phyloP scores from a whole-genome alignment of 1,140 invertebrate genomes.

The Liolophura sinensis region DNA sequence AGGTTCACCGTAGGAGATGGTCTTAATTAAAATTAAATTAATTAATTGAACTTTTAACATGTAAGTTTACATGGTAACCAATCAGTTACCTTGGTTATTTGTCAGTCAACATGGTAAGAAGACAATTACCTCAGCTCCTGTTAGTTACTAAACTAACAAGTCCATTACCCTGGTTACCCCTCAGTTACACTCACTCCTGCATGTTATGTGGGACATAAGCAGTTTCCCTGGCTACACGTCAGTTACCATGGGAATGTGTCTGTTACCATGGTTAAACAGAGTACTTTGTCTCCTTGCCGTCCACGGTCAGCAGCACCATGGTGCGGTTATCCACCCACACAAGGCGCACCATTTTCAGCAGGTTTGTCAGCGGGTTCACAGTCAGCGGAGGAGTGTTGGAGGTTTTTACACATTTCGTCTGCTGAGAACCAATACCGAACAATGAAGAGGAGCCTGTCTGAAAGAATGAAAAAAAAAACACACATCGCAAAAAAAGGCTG shows the following conservation, averaged over 20 bases:
- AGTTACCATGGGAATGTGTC: background rate
- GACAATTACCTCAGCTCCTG: background rate
- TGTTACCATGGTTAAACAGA: constrained; percentile 21
- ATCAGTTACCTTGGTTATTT: too few relatives aligned
- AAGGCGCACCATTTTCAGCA: constrained; percentile 49
- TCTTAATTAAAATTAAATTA: too few relatives aligned
- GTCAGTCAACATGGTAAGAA: background rate
- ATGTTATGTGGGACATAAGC: background rate
- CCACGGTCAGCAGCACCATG: constrained; percentile 47
- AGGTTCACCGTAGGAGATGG: too few relatives aligned
- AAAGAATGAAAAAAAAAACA: too few relatives aligned
- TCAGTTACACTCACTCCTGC: constrained; percentile 20
- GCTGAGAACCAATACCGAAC: constrained; percentile 54
- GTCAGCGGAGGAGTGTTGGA: constrained; percentile 37
- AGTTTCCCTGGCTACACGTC: background rate
- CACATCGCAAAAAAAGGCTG: too few relatives aligned
- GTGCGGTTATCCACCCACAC: constrained; percentile 50
- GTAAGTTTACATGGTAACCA: too few relatives aligned
- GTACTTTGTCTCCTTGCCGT: constrained; percentile 51
- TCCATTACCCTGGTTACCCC: constrained; percentile 23
- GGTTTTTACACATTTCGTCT: constrained; percentile 53
- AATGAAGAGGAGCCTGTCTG: constrained; percentile 58
- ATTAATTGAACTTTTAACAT: too few relatives aligned
- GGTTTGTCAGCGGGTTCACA: constrained; percentile 43
- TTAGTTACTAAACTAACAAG: background rate